These are phyloP conservation scores for Lophura swinhoii DNA, from an alignment of 2,797 vertebrate genomes.

Conservation along the genomic window DNA sequence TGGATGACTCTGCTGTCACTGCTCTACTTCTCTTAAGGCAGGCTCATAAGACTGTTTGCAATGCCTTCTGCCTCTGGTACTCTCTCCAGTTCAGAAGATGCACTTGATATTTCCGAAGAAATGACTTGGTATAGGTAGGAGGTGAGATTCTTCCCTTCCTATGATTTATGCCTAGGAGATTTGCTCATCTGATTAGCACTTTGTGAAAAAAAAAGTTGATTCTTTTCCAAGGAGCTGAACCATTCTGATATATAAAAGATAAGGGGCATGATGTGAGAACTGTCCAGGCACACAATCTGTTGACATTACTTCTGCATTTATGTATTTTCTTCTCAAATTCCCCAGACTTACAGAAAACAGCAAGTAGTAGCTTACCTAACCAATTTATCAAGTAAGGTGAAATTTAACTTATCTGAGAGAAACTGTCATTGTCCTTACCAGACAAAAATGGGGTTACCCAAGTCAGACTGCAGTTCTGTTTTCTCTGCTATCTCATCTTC, in stretches of 20 bases:
- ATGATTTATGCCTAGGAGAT: neutral
- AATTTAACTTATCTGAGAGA: neutral
- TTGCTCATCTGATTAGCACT: neutral
- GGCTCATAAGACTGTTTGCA: neutral
- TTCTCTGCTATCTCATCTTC: neutral
- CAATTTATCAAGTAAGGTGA: neutral
- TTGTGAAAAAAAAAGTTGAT: neutral
- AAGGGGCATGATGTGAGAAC: neutral
- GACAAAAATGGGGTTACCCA: neutral
- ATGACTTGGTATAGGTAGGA: neutral
- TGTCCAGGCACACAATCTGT: neutral
- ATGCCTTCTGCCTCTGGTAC: neutral
- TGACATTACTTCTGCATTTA: neutral
- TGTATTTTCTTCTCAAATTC: neutral
- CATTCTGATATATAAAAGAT: neutral
- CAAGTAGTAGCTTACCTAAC: neutral
- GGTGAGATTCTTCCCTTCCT: neutral
- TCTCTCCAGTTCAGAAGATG: neutral
- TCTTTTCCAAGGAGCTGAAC: neutral
- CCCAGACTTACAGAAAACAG: neutral
- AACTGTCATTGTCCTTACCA: neutral
- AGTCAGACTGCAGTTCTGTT: neutral
- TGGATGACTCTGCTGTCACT: neutral
- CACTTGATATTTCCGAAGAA: neutral
- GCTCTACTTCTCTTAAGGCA: neutral